phyloP scores from a whole-genome alignment of 2,797 vertebrate species.

The Pseudochaenichthys georgianus region DNA sequence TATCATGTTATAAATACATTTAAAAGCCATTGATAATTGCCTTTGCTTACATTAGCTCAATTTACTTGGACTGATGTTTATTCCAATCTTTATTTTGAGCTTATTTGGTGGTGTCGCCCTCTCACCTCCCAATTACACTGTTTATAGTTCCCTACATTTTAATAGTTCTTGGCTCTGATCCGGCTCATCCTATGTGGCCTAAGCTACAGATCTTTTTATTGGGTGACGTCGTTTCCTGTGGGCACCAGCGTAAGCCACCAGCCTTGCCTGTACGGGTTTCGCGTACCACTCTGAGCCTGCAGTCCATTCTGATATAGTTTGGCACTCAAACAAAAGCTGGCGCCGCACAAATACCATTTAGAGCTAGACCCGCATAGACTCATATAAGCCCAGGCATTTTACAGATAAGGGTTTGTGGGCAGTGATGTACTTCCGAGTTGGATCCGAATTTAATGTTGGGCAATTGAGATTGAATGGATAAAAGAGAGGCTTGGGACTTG shows the following conservation, averaged over 20 bases:
- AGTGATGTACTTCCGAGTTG: slow-evolving; percentile 55
- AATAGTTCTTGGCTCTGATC: slow-evolving; percentile 63
- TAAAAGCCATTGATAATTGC: slow-evolving; percentile 27
- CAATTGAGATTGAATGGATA: slow-evolving; percentile 56
- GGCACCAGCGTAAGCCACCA: slow-evolving; percentile 41
- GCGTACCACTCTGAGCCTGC: slow-evolving; percentile 26
- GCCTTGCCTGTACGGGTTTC: slow-evolving; percentile 29
- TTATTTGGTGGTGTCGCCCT: slow-evolving; percentile 60
- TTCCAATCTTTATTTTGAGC: slow-evolving; percentile 36
- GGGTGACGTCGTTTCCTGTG: slow-evolving; percentile 76
- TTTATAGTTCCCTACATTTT: slow-evolving; percentile 71
- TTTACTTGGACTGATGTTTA: slow-evolving; percentile 37
- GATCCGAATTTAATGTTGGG: slow-evolving; percentile 59
- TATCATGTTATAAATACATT: slow-evolving; percentile 5
- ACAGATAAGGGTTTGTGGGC: slow-evolving; percentile 53
- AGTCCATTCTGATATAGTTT: slow-evolving; percentile 53
- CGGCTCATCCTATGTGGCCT: slow-evolving; percentile 52
- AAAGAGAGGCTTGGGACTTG: slow-evolving; percentile 47
- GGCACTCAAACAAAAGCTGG: slow-evolving; percentile 64
- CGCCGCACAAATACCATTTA: slow-evolving; percentile 20
- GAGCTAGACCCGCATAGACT: slow-evolving; percentile 18
- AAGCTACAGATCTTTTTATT: slow-evolving; percentile 66
- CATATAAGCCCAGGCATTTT: slow-evolving; percentile 48
- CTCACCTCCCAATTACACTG: slow-evolving; percentile 44
- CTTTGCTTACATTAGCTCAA: slow-evolving; percentile 13